These are phyloP conservation scores for Laupala kohalensis DNA, from an alignment of 1,140 invertebrate species.

Conservation along the genomic window DNA sequence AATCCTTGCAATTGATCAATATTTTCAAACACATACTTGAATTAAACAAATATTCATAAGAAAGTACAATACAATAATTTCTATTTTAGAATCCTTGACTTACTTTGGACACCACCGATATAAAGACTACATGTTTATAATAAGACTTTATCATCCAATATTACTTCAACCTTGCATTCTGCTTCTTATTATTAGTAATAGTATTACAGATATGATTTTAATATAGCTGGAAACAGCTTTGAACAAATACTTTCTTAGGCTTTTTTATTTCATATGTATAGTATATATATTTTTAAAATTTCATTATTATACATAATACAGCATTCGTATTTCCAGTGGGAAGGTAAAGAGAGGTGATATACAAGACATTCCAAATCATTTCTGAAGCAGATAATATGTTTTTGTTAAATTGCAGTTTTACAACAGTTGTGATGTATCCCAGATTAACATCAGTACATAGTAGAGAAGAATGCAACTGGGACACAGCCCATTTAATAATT, in stretches of 20 bases:
- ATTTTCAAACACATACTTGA: neutral
- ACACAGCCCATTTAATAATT: neutral
- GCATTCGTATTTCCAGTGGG: neutral
- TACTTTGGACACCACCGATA: neutral
- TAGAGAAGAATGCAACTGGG: neutral
- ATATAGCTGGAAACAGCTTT: neutral
- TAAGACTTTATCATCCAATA: neutral
- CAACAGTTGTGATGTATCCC: neutral
- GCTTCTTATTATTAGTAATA: neutral
- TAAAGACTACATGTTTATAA: neutral
- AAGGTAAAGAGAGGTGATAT: neutral
- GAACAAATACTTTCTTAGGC: neutral
- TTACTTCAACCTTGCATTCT: neutral
- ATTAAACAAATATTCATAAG: neutral
- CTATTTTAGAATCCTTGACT: neutral
- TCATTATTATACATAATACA: neutral
- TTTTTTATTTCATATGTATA: neutral
- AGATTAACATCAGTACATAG: neutral
- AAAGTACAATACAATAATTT: neutral
- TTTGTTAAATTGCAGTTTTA: neutral
- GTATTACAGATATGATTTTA: neutral
- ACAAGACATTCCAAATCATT: neutral
- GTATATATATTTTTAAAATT: neutral
- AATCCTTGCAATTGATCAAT: neutral
- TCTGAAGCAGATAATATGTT: neutral